Conservation (phyloP, 2,113 vertebrate species). For the Austrofundulus limnaeus region DNA sequence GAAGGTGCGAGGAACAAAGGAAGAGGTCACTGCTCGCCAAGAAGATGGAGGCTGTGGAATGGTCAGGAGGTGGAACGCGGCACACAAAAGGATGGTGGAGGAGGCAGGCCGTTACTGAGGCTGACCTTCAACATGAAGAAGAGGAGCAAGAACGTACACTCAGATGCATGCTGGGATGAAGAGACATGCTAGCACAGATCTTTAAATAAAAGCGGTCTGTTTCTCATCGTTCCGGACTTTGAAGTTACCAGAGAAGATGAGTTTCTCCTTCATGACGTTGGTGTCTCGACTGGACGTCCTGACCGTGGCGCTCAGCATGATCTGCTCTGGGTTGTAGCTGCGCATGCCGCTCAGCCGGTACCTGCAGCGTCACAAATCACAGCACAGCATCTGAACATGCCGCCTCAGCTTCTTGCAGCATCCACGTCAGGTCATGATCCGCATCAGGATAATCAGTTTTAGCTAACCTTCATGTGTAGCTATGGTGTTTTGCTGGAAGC, state of each 20-base stretch:
- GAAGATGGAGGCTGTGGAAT: conserved; percentile 53
- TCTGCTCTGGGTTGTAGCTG: conserved; percentile 97
- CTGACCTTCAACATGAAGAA: conserved; percentile 71
- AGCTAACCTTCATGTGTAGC: background rate
- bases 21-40: conserved; percentile 43
- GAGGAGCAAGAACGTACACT: conserved; percentile 61
- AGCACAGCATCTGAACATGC: background rate
- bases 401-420: conserved; percentile 8
- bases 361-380: conserved; percentile 73
- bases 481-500: background rate
- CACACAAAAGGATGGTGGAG: conserved; percentile 50
- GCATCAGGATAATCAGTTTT: background rate
- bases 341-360: conserved; percentile 91
- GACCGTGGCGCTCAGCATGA: conserved; percentile 94
- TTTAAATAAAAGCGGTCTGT: too few species aligned
- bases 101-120: conserved; percentile 70
- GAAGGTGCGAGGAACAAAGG: conserved; percentile 44
- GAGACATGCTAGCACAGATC: background rate
- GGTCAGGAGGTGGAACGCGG: conserved; percentile 59
- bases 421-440: background rate
- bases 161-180: conserved; percentile 67
- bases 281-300: conserved; percentile 88
- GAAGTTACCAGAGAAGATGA: conserved; percentile 94
- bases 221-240: too few species aligned
- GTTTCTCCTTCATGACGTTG: conserved; percentile 98